Percentiles rank a stretch among this genome's conserved stretches.
phyloP scores from a whole-genome alignment of 2,888 invertebrate species.

The Drosophila pseudotalamancana region DNA sequence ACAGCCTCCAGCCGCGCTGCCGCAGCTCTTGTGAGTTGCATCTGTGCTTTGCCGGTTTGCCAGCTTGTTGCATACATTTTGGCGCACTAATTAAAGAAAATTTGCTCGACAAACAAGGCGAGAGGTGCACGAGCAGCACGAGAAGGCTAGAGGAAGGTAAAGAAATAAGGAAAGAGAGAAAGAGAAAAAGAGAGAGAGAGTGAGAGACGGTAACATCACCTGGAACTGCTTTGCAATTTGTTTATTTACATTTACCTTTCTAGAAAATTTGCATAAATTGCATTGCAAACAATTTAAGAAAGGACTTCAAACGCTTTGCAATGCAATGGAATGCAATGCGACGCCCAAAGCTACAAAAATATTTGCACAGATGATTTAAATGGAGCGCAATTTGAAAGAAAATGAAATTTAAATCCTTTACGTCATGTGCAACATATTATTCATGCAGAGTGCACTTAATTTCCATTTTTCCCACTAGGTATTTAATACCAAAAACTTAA shows the following conservation, averaged over 20 bases:
- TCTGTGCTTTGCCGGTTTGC: slow-evolving; percentile 16
- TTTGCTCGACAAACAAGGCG: slow-evolving; percentile 52
- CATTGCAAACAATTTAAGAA: slow-evolving; percentile 41
- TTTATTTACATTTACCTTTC: slow-evolving; percentile 40
- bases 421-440: background rate
- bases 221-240: slow-evolving; percentile 37
- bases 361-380: slow-evolving; percentile 13
- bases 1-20: slow-evolving; percentile 2
- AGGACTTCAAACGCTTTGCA: slow-evolving; percentile 12
- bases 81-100: slow-evolving; percentile 70
- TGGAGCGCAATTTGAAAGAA: slow-evolving; percentile 1
- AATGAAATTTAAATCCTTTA: background rate
- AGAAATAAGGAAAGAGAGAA: no score
- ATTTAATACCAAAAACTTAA: background rate
- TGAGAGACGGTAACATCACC: background rate
- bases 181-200: background rate
- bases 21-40: slow-evolving; percentile 17
- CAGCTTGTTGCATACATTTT: slow-evolving; percentile 57
- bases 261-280: slow-evolving; percentile 61
- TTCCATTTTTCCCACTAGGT: background rate
- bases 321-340: background rate
- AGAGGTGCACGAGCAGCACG: background rate
- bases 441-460: background rate
- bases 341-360: slow-evolving; percentile 3
- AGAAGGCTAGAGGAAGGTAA: no score